Evolutionary conservation across 2,797 vertebrate species (phyloP), one percentile per base, ranked within the genome.

Genomic region (Gephyroberyx darwinii): DNA sequence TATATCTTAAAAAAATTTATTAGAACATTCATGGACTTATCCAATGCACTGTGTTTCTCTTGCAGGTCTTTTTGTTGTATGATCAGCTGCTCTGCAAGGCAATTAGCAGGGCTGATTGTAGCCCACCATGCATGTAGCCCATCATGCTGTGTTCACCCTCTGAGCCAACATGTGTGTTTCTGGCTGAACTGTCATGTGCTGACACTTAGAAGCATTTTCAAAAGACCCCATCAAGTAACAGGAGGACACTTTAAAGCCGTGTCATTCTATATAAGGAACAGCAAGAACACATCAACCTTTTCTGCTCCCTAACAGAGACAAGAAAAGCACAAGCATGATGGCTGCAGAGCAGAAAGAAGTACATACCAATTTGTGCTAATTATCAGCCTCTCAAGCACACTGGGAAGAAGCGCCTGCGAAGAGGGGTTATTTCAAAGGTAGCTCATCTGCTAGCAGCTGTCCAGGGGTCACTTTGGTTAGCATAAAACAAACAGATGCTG

Each of bases 21-120:
- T 20, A 50, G 8, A 50, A 19, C n/a, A 63, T 63, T 74, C 58
- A 22, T 35, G 19, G 51, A 6, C 17, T 33, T 51, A 33, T 68
- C 31, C 41, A 17, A 61, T 50, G 26, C 65, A 33, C 12, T 33
- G 6, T 45, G 14, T 9, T 4, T 37, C 54, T 33, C 47, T 53
- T 43, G 19, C 39, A 55, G 45, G 47, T n/a, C 19, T 26, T 58
- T 43, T 22, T 50, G 26, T 63, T 16, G 66, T 58, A 60, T 73
- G 75, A 84, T 87, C 72, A 82, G 81, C 59, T 65, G 67, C 73
- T 60, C 73, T 76, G 73, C 74, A 75, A 67, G 62, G 71, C 61
- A 84, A 88, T 86, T 81, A 82, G 63, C 53, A 51, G 22, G 64
- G 75, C 19, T 43, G 61, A 58, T 52, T 71, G 54, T 7, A 67